A percentile compares a stretch with the other conserved stretches of the same genome.
Conservation (phyloP, 2,797 vertebrate genomes). For the Cichlasoma orientale region DNA sequence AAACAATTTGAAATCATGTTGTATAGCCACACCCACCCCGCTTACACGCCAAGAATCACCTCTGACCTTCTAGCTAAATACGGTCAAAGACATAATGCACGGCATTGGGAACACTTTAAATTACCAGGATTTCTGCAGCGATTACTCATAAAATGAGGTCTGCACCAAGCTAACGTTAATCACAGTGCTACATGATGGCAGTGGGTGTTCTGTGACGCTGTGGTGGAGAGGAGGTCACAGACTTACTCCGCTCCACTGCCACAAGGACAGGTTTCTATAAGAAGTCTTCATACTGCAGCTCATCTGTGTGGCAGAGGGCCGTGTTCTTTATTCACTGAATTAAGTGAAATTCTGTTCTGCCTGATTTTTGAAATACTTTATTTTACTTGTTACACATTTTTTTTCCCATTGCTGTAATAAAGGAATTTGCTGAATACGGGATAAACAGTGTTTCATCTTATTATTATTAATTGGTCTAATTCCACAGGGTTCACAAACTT, state of each 20-base stretch:
- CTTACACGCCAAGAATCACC: not conserved
- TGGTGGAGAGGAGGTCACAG: not conserved
- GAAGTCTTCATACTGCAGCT: not conserved
- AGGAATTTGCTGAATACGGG: not conserved
- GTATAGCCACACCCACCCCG: not conserved
- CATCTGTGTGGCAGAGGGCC: accelerated
- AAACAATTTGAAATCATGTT: not conserved
- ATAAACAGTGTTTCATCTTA: not conserved
- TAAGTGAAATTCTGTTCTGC: too few relatives aligned
- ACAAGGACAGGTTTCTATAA: not conserved
- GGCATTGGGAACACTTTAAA: not conserved
- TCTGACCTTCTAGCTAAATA: not conserved
- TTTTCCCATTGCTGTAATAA: too few relatives aligned
- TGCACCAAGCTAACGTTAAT: not conserved
- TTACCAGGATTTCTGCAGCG: too few relatives aligned
- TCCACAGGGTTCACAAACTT: too few relatives aligned
- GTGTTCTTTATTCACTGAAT: too few relatives aligned
- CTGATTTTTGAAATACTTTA: too few relatives aligned
- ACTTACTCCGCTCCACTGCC: not conserved
- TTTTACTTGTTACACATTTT: too few relatives aligned
- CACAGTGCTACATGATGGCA: too few relatives aligned
- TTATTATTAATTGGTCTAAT: too few relatives aligned
- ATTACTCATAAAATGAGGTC: not conserved
- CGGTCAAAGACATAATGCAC: not conserved
- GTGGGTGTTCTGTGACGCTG: not conserved